Evolutionary conservation across 2,797 vertebrate genomes (phyloP).

Genomic region (Tenualosa thibaudeaui): DNA sequence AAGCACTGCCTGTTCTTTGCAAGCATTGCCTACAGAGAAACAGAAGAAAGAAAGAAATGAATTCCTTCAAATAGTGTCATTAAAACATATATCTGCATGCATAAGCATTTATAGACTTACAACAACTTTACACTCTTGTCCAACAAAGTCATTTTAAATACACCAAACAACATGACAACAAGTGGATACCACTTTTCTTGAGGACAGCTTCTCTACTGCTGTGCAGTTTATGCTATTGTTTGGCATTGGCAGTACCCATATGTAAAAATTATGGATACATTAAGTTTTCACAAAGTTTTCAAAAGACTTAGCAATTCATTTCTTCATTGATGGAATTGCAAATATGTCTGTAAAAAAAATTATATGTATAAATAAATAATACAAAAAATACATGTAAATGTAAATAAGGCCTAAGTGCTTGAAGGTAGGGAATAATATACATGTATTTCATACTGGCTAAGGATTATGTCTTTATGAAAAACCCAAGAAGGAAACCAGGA

Average conservation of each 20-base stretch:
- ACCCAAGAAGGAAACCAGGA: neutral
- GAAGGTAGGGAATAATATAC: neutral
- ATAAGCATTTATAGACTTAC: too few relatives aligned
- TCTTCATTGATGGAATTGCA: neutral
- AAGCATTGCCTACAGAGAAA: neutral
- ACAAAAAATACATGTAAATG: neutral
- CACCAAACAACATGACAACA: neutral
- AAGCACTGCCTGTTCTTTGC: neutral
- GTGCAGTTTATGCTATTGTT: neutral
- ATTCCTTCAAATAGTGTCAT: too few relatives aligned
- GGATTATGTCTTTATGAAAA: neutral
- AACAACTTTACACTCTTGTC: too few relatives aligned
- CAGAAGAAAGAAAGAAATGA: too few relatives aligned
- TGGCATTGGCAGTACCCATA: neutral
- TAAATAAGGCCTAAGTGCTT: neutral
- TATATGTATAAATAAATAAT: too few relatives aligned
- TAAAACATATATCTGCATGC: too few relatives aligned
- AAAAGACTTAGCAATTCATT: neutral
- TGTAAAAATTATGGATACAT: neutral
- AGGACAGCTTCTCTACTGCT: neutral
- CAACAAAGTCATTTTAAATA: too few relatives aligned
- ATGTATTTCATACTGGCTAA: neutral
- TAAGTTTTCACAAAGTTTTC: neutral
- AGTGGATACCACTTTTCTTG: neutral
- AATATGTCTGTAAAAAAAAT: neutral